Percentiles rank a stretch among this genome's conserved stretches.
phyloP scores from a whole-genome alignment of 2,888 invertebrate species.

The Pandemis corylana region DNA sequence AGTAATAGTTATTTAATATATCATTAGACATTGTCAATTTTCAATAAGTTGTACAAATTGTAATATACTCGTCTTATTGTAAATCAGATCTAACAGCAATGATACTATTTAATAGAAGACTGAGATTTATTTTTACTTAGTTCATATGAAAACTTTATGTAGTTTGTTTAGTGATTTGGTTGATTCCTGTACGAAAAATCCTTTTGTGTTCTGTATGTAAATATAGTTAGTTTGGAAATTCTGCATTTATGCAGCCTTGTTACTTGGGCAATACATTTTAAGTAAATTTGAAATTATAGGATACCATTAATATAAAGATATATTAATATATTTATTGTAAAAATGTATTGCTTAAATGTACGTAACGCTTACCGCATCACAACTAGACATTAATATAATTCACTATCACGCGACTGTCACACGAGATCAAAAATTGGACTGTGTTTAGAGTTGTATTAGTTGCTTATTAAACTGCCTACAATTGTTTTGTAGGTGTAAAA shows the following conservation, averaged over 20 bases:
- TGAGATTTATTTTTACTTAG: conserved; percentile 76
- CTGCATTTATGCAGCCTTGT: conserved; percentile 53
- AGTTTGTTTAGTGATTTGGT: conserved; percentile 27
- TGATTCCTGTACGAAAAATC: conserved; percentile 19
- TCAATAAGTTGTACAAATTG: conserved; percentile 71
- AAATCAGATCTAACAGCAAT: conserved; percentile 62
- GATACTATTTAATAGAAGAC: conserved; percentile 81
- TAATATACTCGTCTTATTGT: conserved; percentile 63
- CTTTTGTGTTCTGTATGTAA: conserved; percentile 51
- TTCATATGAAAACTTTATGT: conserved; percentile 52
- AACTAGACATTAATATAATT: conserved; percentile 35
- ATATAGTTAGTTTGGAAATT: conserved; percentile 53
- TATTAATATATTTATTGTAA: conserved; percentile 45
- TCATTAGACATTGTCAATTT: conserved; percentile 58
- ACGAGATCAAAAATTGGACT: not conserved
- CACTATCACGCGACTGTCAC: conserved; percentile 24
- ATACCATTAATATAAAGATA: conserved; percentile 33
- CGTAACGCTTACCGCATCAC: conserved; percentile 39
- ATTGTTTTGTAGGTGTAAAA: conserved; percentile 10
- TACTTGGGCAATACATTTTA: conserved; percentile 54
- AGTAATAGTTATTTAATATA: conserved; percentile 36
- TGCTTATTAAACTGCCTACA: not conserved
- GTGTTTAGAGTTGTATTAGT: not conserved
- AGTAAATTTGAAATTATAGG: conserved; percentile 37
- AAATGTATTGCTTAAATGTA: conserved; percentile 57